Percentiles rank a stretch among this genome's conserved stretches.
phyloP scores from a whole-genome alignment of 2,113 vertebrate genomes.

The Sapajus apella region DNA sequence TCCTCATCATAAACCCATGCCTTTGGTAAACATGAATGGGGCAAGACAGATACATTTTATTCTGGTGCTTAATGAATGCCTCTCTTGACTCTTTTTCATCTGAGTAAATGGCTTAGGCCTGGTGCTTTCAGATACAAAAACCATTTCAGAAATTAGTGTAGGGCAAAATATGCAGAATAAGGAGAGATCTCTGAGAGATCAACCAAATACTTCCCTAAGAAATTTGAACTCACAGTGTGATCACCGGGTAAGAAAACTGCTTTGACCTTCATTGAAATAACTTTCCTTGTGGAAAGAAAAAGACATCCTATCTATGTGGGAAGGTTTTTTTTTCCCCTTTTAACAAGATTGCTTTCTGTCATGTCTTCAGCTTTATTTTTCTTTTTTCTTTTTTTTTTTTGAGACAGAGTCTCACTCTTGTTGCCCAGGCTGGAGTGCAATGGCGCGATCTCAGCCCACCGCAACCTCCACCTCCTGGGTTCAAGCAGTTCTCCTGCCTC shows the following conservation, averaged over 20 bases:
- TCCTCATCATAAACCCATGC: neutral
- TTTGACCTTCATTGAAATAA: neutral
- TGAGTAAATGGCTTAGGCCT: constrained; percentile 1
- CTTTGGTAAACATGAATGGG: neutral
- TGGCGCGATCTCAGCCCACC: no score
- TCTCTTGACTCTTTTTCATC: neutral
- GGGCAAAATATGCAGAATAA: neutral
- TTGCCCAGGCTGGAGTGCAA: no score
- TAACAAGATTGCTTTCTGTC: neutral
- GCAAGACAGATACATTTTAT: neutral
- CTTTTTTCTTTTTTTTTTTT: no score
- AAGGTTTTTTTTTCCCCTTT: neutral
- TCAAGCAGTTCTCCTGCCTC: no score
- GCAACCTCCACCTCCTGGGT: no score
- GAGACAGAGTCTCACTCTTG: no score
- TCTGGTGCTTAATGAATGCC: neutral
- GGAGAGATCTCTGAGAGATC: neutral
- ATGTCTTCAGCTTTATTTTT: neutral
- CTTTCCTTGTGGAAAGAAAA: neutral
- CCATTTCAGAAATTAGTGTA: neutral
- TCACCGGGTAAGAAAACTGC: neutral
- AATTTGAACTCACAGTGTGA: neutral
- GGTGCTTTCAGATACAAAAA: neutral
- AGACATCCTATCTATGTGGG: neutral
- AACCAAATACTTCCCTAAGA: neutral